These are phyloP conservation scores for Hyalella azteca DNA, from an alignment of 2,888 invertebrate genomes.

Conservation along the genomic window DNA sequence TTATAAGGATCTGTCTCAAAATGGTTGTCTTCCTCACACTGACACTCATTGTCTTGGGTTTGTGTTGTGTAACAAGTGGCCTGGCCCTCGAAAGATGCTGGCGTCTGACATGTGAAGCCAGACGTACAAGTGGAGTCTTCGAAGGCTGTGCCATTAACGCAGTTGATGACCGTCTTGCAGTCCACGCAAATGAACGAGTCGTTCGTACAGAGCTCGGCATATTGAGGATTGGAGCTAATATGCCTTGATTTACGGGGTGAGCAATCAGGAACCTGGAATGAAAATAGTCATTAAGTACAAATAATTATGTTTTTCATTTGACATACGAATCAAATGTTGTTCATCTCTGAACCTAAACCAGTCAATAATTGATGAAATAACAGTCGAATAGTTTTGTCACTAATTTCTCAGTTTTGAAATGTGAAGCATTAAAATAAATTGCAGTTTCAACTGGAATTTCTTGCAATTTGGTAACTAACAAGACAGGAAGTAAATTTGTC, in stretches of 20 bases:
- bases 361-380: too few species aligned
- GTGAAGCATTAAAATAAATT: too few species aligned
- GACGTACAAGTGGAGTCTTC: conserved; percentile 25
- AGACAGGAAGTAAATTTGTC: too few species aligned
- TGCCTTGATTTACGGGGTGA: background rate
- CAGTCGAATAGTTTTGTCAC: too few species aligned
- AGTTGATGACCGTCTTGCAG: conserved; percentile 51
- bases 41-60: conserved; percentile 10
- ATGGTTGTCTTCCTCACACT: conserved; percentile 38
- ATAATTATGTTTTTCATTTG: too few species aligned
- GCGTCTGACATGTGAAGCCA: conserved; percentile 26
- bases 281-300: too few species aligned
- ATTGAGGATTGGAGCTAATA: background rate
- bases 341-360: too few species aligned
- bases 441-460: too few species aligned
- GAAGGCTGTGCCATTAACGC: conserved; percentile 46
- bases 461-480: too few species aligned
- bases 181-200: conserved; percentile 50
- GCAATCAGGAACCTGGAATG: conserved; percentile 6
- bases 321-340: too few species aligned
- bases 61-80: conserved; percentile 48
- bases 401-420: too few species aligned
- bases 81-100: conserved; percentile 37
- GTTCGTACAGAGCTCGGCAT: conserved; percentile 16
- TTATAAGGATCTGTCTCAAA: conserved; percentile 44